These are phyloP conservation scores for Diarsia mendica DNA, from an alignment of 2,888 invertebrate genomes.

Conservation along the genomic window DNA sequence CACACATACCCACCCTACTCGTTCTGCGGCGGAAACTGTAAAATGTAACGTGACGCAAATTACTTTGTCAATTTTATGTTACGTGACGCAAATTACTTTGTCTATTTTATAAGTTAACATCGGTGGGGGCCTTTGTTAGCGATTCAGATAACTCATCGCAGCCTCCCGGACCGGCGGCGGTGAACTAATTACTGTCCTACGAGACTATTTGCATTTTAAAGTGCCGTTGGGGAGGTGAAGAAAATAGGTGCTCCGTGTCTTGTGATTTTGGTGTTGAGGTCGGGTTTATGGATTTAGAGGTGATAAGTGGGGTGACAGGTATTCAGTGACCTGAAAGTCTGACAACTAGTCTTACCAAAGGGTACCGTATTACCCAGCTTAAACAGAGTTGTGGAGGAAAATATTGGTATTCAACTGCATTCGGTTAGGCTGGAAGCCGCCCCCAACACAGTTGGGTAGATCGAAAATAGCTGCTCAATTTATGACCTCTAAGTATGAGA, in stretches of 20 bases:
- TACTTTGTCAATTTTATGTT: slow-evolving; percentile 78
- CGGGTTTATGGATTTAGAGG: not conserved
- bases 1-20: slow-evolving; percentile 59
- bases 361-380: too few species aligned
- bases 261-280: not conserved
- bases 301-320: not conserved
- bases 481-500: not conserved
- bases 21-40: slow-evolving; percentile 71
- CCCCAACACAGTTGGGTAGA: not conserved
- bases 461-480: not conserved
- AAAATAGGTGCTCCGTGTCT: not conserved
- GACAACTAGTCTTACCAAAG: too few species aligned
- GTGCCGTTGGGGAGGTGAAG: slow-evolving; percentile 1
- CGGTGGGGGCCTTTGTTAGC: slow-evolving; percentile 65
- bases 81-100: slow-evolving; percentile 78
- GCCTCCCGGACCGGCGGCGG: slow-evolving; percentile 38
- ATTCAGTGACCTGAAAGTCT: too few species aligned
- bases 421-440: too few species aligned
- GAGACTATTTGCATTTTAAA: slow-evolving; percentile 44
- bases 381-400: too few species aligned
- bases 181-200: slow-evolving; percentile 51
- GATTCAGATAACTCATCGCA: slow-evolving; percentile 67
- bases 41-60: slow-evolving; percentile 78
- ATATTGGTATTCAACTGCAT: too few species aligned
- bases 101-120: slow-evolving; percentile 77